Evolutionary conservation across 2,113 vertebrate genomes (phyloP).

Genomic region (Ivindomyrus marchei): DNA sequence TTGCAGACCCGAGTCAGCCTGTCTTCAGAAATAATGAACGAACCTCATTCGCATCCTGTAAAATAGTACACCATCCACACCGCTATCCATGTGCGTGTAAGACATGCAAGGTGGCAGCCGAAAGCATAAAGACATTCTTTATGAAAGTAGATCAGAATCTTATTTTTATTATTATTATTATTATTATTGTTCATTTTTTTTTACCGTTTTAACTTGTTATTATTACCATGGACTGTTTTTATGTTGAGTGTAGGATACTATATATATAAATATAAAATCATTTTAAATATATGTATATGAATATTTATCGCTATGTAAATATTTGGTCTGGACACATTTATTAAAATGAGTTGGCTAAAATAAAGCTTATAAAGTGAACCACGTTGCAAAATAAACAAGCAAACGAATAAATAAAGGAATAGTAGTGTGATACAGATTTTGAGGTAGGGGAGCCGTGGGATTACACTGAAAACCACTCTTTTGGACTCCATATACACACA

Average conservation of each 20-base stretch:
- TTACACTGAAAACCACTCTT: not conserved
- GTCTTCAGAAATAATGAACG: constrained; percentile 36
- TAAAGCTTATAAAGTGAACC: not conserved
- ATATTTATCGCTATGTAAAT: constrained; percentile 25
- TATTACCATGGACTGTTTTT: constrained; percentile 41
- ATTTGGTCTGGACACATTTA: constrained; percentile 15
- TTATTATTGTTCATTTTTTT: constrained; percentile 35
- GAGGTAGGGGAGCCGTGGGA: not conserved
- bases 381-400: not conserved
- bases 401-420: not conserved
- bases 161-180: constrained; percentile 15
- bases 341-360: constrained; percentile 13
- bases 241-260: constrained; percentile 43
- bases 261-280: constrained; percentile 37
- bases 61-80: constrained; percentile 25
- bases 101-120: constrained; percentile 21
- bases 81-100: constrained; percentile 38
- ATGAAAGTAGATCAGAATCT: constrained; percentile 36
- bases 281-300: constrained; percentile 38
- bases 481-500: not conserved
- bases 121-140: constrained; percentile 40
- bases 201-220: constrained; percentile 40
- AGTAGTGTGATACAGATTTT: not conserved
- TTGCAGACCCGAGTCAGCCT: constrained; percentile 32
- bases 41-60: constrained; percentile 40